phyloP scores from a whole-genome alignment of 2,888 invertebrate genomes.

The Beris morrisii region DNA sequence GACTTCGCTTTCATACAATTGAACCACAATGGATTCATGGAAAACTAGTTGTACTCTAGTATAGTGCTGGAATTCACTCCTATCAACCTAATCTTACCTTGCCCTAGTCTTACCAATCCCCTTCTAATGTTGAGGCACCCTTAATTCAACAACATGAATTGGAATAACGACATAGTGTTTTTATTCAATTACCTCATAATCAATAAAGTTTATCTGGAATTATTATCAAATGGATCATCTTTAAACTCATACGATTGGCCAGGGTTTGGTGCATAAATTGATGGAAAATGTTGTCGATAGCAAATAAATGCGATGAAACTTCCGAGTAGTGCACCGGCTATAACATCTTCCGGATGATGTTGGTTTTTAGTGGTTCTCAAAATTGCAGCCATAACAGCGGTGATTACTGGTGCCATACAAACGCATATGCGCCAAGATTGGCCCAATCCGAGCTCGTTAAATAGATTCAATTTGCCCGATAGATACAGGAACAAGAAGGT shows the following conservation, averaged over 20 bases:
- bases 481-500: conserved; percentile 67
- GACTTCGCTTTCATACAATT: no score
- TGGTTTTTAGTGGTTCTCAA: conserved; percentile 80
- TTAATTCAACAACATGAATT: no score
- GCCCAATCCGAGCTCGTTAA: conserved; percentile 62
- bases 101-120: no score
- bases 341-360: conserved; percentile 82
- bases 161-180: no score
- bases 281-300: conserved; percentile 71
- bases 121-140: no score
- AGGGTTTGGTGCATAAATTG: conserved; percentile 38
- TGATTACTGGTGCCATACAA: conserved; percentile 62
- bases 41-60: no score
- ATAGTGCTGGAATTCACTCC: no score
- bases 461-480: conserved; percentile 67
- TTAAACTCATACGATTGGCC: conserved; percentile 1
- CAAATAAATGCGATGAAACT: conserved; percentile 62
- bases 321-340: conserved; percentile 69
- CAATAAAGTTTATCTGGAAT: background rate
- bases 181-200: no score
- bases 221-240: background rate
- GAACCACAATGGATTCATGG: no score
- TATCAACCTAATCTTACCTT: no score
- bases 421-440: conserved; percentile 63
- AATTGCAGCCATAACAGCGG: conserved; percentile 64